Evolutionary conservation across 2,888 invertebrate genomes (phyloP), one percentile per base, ranked within the genome.

Genomic region (Nomada goodeniana): DNA sequence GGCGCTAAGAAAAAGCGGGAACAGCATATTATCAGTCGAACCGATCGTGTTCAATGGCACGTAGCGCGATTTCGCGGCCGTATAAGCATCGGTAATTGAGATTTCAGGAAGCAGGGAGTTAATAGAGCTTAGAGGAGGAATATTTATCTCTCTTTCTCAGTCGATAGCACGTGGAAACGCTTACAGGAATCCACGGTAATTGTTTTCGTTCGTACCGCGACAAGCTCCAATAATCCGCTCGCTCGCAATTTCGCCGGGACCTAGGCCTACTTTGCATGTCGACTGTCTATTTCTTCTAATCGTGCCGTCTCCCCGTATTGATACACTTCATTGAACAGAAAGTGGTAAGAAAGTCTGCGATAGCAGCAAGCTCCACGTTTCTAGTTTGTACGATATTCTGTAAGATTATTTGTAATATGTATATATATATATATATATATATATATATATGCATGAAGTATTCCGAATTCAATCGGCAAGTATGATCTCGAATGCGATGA

Each of bases 211-310:
- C 80, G 77, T 80, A 75, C 53, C 61, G 79, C 85, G 92, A 89
- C 89, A 91, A 90, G 91, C 92, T 92, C 90, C 90, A 91, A 89
- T 92, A 91, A 92, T 87, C 83, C 76, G 76, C 80, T 53, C 47
- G 81, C 79, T 85, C 76, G 83, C 88, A 84, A 88, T 88, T 91
- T 90, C 86, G 76, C 86, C 83, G 70, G 86, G 88, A 86, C 88
- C 85, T 87, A 89, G 89, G 88, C 88, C 89, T 86, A 90, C 87
- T 91, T 90, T 89, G 85, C 89, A 86, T 85, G 76, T 67, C 80
- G 69, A 83, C 69, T 63, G 68, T 72, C 73, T 63, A 71, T 84
- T 87, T 84, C 84, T 82, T 76, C 59, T 63, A 42, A 18, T 72
- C 69, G 80, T 80, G 73, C 76, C 86, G 80, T 86, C 81, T 78